phyloP scores from a whole-genome alignment of 2,797 vertebrate genomes.

The Mormyrops boulengeri region DNA sequence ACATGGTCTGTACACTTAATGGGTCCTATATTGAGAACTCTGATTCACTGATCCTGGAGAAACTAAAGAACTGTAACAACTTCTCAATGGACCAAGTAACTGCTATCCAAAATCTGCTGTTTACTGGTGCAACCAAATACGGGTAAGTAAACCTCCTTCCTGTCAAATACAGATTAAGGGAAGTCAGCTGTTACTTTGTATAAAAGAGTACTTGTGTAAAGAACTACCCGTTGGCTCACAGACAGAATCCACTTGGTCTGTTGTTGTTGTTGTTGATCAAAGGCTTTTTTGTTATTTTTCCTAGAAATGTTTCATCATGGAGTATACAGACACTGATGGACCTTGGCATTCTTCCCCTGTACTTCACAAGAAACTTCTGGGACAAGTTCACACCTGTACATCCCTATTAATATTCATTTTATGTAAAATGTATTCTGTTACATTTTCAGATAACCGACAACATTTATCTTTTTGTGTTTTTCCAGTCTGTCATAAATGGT shows the following conservation, averaged over 20 bases:
- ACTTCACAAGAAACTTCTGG: slow-evolving; percentile 49
- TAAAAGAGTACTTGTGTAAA: neutral
- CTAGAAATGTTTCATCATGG: slow-evolving; percentile 50
- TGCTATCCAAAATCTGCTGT: slow-evolving; percentile 40
- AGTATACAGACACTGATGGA: slow-evolving; percentile 39
- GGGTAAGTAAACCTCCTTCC: slow-evolving; percentile 41
- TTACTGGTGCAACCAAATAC: slow-evolving; percentile 40
- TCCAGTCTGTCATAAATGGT: slow-evolving; percentile 41
- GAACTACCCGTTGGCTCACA: neutral
- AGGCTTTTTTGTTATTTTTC: neutral
- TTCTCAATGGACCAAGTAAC: slow-evolving; percentile 32
- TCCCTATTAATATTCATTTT: neutral
- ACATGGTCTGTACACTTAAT: slow-evolving; percentile 57
- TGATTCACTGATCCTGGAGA: slow-evolving; percentile 52
- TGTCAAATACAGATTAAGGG: neutral
- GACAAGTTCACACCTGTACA: slow-evolving; percentile 45
- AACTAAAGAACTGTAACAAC: slow-evolving; percentile 48
- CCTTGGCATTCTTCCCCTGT: slow-evolving; percentile 50
- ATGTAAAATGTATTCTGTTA: neutral
- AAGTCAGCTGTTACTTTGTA: neutral
- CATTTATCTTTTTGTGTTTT: neutral
- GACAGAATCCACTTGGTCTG: neutral
- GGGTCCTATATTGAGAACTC: slow-evolving; percentile 51
- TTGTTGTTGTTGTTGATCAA: slow-evolving; percentile 4
- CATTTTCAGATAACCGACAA: neutral